These are phyloP conservation scores for Phrixothrix hirtus DNA, from an alignment of 2,888 invertebrate genomes.

Conservation along the genomic window DNA sequence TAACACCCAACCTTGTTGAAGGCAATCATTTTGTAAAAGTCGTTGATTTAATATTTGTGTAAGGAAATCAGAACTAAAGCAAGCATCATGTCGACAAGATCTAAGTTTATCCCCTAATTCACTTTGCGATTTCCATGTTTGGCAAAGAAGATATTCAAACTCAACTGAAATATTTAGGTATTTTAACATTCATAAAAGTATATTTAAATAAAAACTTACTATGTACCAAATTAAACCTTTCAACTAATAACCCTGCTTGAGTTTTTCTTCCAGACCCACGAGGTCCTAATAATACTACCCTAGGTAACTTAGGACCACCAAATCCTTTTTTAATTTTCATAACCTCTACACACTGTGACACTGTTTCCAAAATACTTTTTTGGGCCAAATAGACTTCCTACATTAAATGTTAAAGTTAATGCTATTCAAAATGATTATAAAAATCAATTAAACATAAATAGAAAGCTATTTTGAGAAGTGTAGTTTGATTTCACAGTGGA, in stretches of 20 bases:
- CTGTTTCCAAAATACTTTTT: slow-evolving; percentile 50
- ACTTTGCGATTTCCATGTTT: slow-evolving; percentile 54
- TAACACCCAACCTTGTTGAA: slow-evolving; percentile 66
- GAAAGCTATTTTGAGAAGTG: too few relatives aligned
- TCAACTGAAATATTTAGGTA: slow-evolving; percentile 55
- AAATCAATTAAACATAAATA: too few relatives aligned
- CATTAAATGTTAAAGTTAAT: background rate
- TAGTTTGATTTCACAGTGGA: too few relatives aligned
- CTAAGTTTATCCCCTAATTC: slow-evolving; percentile 49
- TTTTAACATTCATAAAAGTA: background rate
- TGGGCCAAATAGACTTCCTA: slow-evolving; percentile 52
- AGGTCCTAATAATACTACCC: slow-evolving; percentile 64
- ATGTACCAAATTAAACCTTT: slow-evolving; percentile 61
- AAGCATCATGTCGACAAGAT: slow-evolving; percentile 46
- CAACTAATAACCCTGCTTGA: slow-evolving; percentile 59
- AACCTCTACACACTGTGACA: slow-evolving; percentile 50
- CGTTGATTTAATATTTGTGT: slow-evolving; percentile 53
- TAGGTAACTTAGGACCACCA: slow-evolving; percentile 60
- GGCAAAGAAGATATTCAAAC: slow-evolving; percentile 60
- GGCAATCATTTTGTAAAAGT: slow-evolving; percentile 60
- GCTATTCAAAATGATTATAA: background rate
- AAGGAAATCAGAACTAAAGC: slow-evolving; percentile 50
- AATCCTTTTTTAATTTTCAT: slow-evolving; percentile 48
- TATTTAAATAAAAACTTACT: slow-evolving; percentile 50
- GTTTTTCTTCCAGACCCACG: slow-evolving; percentile 63